Evolutionary conservation across 2,888 invertebrate genomes (phyloP), one percentile per base, ranked within the genome.

Genomic region (Chromoteleia sp.): DNA sequence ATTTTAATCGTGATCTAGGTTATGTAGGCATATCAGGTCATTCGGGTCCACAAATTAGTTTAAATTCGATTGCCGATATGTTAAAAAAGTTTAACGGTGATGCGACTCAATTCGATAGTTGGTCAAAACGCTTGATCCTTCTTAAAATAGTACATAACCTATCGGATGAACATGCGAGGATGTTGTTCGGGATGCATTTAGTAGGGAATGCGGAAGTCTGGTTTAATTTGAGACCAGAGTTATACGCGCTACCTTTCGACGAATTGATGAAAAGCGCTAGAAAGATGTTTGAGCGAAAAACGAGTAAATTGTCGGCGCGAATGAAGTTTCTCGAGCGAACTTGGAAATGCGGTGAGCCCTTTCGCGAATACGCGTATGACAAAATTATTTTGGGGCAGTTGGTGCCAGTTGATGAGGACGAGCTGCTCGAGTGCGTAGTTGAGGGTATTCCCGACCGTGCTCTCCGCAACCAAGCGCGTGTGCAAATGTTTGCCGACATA

Each of bases 221-320:
- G 56, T 56, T 56, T 17, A 56, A 56, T 19, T 14, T 41, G 17
- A 54, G 10, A 5, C n/a, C 54, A 17, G 54, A 58, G 8, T 58
- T 58, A 14, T 39, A 39, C n/a, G 2, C 0, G 12, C 21, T 58
- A 10, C 7, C 58, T 6, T 59, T 59, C 12, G 4, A 29, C 2
- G 21, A 41, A 0, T 41, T 41, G 25, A 21, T 56, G 2, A n/a
- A 36, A n/a, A 6, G 10, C n/a, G 36, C 36, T 56, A n/a, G 10
- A n/a, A 5, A 12, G 1, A 56, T 56, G 56, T 56, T 19, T 25
- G 19, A n/a, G 0, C 19, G 36, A 1, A 33, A 36, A 39, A 56
- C 19, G 0, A 56, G 36, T 56, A 56, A 36, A 19, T 36, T 15
- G 19, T 3, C 56, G n/a, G 19, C 39, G 0, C 21, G 58, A 41